Evolutionary conservation across 2,797 vertebrate species (phyloP).

Genomic region (Schizopygopsis malacanthus): DNA sequence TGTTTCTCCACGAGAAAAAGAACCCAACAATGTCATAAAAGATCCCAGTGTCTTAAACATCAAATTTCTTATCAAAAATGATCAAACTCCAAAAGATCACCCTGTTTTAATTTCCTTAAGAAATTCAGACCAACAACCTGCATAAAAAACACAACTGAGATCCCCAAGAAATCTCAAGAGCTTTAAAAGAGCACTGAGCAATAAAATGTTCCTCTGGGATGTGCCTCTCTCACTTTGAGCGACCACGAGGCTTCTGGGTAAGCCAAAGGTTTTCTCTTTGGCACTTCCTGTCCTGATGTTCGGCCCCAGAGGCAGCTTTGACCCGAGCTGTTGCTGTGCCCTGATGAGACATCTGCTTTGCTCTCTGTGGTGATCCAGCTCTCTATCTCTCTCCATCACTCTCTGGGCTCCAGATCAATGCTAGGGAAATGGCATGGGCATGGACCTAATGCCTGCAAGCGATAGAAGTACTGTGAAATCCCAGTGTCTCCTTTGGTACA

Average conservation of each 20-base stretch:
- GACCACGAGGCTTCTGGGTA: neutral
- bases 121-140: neutral
- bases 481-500: neutral
- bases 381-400: conserved; percentile 27
- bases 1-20: neutral
- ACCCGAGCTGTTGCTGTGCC: conserved; percentile 47
- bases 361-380: conserved; percentile 23
- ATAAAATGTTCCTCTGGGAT: conserved; percentile 23
- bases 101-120: neutral
- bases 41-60: neutral
- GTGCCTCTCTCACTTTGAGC: neutral
- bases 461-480: conserved; percentile 9
- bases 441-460: conserved; percentile 20
- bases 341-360: conserved; percentile 55
- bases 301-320: conserved; percentile 43
- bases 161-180: conserved; percentile 1
- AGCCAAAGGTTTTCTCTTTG: conserved; percentile 10
- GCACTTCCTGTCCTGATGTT: conserved; percentile 35
- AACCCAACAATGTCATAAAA: neutral
- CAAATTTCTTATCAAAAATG: neutral
- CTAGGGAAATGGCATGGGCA: conserved; percentile 11
- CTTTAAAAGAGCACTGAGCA: conserved; percentile 7
- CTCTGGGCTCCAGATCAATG: conserved; percentile 35
- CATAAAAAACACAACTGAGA: neutral
- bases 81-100: neutral